Conservation (phyloP, 2,113 vertebrate genomes). For the Nothobranchius furzeri region DNA sequence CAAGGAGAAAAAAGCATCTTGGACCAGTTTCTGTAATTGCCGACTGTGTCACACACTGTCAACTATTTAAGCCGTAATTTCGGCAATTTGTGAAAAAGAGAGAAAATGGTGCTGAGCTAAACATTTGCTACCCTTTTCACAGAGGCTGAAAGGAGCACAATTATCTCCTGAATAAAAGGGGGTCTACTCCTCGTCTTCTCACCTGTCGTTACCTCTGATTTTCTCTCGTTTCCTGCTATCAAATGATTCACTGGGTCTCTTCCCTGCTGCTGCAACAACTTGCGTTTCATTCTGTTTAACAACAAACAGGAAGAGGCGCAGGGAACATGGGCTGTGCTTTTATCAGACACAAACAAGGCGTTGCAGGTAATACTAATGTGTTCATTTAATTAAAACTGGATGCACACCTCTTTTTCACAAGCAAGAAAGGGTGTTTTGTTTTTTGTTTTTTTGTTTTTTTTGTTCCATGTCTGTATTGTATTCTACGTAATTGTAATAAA, state of each 20-base stretch:
- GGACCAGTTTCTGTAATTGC: conserved; percentile 39
- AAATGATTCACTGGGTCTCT: conserved; percentile 4
- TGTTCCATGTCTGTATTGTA: too few relatives aligned
- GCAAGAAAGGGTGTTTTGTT: too few relatives aligned
- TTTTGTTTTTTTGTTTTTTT: too few relatives aligned
- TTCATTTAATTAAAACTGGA: background rate
- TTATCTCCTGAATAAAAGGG: conserved; percentile 30
- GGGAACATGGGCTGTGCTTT: background rate
- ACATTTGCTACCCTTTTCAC: conserved; percentile 39
- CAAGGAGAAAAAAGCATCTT: conserved; percentile 6
- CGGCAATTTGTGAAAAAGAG: conserved; percentile 28
- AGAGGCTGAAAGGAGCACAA: conserved; percentile 17
- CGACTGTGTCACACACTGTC: conserved; percentile 30
- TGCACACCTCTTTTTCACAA: background rate
- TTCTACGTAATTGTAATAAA: too few relatives aligned
- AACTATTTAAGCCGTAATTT: conserved; percentile 54
- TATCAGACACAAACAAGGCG: conserved; percentile 2
- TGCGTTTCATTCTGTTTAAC: conserved; percentile 2
- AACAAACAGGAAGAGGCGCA: conserved; percentile 4
- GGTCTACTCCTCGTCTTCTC: conserved; percentile 21
- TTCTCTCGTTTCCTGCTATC: conserved; percentile 27
- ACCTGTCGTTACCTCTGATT: conserved; percentile 23
- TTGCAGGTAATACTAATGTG: background rate
- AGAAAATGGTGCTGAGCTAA: conserved; percentile 38
- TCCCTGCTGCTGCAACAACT: background rate